Evolutionary conservation across 2,888 invertebrate species (phyloP), one percentile per base, ranked within the genome.

Genomic region (Tortrix viridana): DNA sequence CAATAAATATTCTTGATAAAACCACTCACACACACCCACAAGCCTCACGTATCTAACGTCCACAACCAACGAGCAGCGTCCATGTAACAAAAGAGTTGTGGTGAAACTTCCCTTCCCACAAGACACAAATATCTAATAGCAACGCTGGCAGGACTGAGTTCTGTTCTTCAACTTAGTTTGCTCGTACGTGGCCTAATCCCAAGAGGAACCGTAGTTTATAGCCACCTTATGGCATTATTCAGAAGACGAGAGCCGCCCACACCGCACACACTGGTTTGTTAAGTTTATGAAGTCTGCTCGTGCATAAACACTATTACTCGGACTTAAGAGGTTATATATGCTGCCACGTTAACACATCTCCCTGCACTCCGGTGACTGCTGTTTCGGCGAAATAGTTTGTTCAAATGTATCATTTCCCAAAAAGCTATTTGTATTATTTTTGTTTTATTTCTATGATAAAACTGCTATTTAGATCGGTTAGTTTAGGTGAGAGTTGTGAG

Each of bases 131-230:
- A 55, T 44, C n/a, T n/a, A 44, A 12, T 32, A 32, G 54, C 12
- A 44, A 54, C 43, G 54, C 44, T 55, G 44, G 26, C 54, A 26
- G 16, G 26, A 44, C 44, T 26, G 54, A 55, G 44, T 55, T 55
- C 54, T 23, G 53, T 55, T 55, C 54, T 44, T 55, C 44, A 55
- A 55, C 54, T 55, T 44, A 55, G 44, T 55, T 55, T 32, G 43
- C 22, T 54, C 41, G 26, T 26, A 18, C 44, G 54, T 32, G 54
- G 23, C 54, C 16, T 41, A 43, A 44, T 44, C 54, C 54, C 44
- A 12, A 26, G 14, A 32, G 44, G 19, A 19, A 4, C 44, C 20
- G 54, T 44, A 55, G 44, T 55, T 55, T 55, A 55, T 55, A 23
- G 54, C 54, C 23, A 19, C 44, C 43, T 23, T 54, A 23, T 43